Evolutionary conservation across 1,140 invertebrate genomes (phyloP), one percentile per base, ranked within the genome.

Genomic region (Mesaphorura yosii): DNA sequence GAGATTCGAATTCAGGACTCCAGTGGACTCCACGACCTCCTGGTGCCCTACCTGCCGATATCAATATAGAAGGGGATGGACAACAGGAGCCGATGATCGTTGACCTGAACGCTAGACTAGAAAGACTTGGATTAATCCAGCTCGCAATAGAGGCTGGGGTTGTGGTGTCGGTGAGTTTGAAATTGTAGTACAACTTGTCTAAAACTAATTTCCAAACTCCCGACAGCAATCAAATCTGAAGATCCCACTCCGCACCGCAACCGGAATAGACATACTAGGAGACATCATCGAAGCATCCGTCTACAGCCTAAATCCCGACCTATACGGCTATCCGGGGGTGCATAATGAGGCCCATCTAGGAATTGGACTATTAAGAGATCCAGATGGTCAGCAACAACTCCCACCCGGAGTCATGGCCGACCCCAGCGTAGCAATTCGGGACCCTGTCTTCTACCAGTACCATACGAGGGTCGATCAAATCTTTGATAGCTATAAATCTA

Each of bases 401-500:
- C n/a, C n/a, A n/a, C 51, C 51, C 19, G 65, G 67, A 27, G 66
- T 68, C 0, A 66, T 68, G 63, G 60, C 51, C 14, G 64, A 69
- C 50, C 53, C 59, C 7, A 59, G 64, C 6, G 67, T 65, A 14
- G 60, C 68, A 23, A 65, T 70, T 53, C 50, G 86, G 14, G 86
- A 89, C 69, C 86, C 86, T 0, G 69, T 85, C 5, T 89, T 90
- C 70, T 90, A 88, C 68, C 78, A 81, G 66, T 88, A 79, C 80
- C 86, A 89, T 60, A 77, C 80, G 1, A 81, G 79, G 59, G 73
- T 88, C 20, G 83, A 90, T 62, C 77, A 86, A 50, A 70, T 88
- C 5, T 88, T 88, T 72, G 72, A 77, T 55, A 74, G 82, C 62
- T 79, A 83, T 22, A 14, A 46, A 26, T 10, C 15, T 20, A 12